Evolutionary conservation across 2,888 invertebrate genomes (phyloP).

Genomic region (Xestia xanthographa): DNA sequence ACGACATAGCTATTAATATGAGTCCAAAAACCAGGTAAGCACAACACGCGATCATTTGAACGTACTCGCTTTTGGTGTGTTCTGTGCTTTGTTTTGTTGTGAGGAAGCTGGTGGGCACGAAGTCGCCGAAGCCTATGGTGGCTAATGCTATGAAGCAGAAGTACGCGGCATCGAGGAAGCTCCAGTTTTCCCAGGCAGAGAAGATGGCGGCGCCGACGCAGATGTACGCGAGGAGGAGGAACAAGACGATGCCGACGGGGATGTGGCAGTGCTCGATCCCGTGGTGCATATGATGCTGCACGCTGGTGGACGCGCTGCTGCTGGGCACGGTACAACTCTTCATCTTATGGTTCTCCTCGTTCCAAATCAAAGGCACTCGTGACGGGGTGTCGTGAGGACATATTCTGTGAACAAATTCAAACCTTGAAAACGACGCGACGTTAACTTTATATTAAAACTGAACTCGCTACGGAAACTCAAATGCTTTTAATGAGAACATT

Average conservation of each 20-base stretch:
- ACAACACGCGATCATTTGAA: slow-evolving; percentile 95
- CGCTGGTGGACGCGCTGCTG: slow-evolving; percentile 81
- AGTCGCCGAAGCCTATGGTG: slow-evolving; percentile 95
- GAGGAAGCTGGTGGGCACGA: slow-evolving; percentile 91
- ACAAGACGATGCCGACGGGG: slow-evolving; percentile 90
- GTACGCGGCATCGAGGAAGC: slow-evolving; percentile 95
- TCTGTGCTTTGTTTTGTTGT: slow-evolving; percentile 85
- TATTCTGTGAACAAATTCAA: slow-evolving; percentile 78
- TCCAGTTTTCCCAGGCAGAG: slow-evolving; percentile 95
- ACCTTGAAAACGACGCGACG: slow-evolving; percentile 18
- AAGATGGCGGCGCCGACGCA: slow-evolving; percentile 94
- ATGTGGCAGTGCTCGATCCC: slow-evolving; percentile 86
- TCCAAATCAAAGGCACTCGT: slow-evolving; percentile 93
- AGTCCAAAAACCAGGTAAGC: slow-evolving; percentile 95
- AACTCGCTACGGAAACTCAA: background rate
- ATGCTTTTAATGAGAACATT: slow-evolving; percentile 21
- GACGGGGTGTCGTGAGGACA: slow-evolving; percentile 94
- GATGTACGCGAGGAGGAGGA: slow-evolving; percentile 93
- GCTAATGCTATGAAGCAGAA: slow-evolving; percentile 96
- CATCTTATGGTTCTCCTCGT: slow-evolving; percentile 84
- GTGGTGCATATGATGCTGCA: slow-evolving; percentile 79
- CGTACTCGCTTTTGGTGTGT: slow-evolving; percentile 89
- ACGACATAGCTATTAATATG: slow-evolving; percentile 95
- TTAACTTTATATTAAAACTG: background rate
- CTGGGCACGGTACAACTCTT: slow-evolving; percentile 84